These are phyloP conservation scores for Dendrocopos noguchii DNA, from an alignment of 2,113 vertebrate species.

Conservation along the genomic window DNA sequence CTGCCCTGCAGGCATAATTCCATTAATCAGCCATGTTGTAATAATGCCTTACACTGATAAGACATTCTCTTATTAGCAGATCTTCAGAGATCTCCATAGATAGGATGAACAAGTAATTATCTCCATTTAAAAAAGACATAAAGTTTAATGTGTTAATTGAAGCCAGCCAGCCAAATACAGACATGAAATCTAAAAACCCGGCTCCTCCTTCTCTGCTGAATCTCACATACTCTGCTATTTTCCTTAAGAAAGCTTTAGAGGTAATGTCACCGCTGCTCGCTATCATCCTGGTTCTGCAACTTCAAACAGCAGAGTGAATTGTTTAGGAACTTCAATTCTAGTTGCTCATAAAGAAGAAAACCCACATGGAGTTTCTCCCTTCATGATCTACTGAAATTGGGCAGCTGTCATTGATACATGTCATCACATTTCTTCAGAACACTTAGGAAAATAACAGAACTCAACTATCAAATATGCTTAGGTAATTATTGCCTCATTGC, in stretches of 20 bases:
- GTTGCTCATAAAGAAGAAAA: background rate
- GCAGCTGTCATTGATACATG: background rate
- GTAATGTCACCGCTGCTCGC: background rate
- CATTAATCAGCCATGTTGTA: constrained; percentile 17
- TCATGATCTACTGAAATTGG: background rate
- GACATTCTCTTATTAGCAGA: background rate
- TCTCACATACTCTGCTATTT: background rate
- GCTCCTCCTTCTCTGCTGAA: background rate
- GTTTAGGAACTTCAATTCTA: background rate
- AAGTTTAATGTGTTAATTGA: constrained; percentile 8
- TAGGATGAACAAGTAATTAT: constrained; percentile 3
- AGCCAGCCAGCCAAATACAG: constrained; percentile 11
- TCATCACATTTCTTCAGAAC: background rate
- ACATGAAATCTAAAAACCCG: background rate
- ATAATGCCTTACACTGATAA: constrained; percentile 28
- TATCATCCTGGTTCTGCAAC: background rate
- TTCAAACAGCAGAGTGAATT: background rate
- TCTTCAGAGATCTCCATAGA: background rate
- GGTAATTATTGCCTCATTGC: background rate
- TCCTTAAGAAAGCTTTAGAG: background rate
- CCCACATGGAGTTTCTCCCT: background rate
- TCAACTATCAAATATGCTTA: background rate
- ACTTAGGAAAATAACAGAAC: constrained; percentile 1
- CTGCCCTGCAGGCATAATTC: background rate
- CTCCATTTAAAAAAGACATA: background rate